Conservation (phyloP, 2,797 vertebrate species). For the Sebastes alutus region DNA sequence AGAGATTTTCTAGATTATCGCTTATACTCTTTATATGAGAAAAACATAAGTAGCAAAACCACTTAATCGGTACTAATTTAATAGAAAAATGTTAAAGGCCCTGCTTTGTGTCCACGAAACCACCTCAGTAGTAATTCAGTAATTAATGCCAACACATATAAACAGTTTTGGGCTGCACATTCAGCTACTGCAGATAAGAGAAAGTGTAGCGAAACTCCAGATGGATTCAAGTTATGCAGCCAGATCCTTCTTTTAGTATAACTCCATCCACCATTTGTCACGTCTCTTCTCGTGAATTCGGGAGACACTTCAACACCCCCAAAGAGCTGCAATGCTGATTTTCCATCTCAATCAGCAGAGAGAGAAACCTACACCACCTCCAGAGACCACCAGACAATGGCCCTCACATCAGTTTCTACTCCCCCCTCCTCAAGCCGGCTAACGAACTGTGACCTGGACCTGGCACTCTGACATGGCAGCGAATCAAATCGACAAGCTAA, state of each 20-base stretch:
- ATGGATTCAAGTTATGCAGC: constrained; percentile 1
- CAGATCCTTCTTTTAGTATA: not conserved
- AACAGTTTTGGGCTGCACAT: not conserved
- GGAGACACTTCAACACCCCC: constrained; percentile 48
- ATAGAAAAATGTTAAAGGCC: not conserved
- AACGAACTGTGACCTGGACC: constrained; percentile 65
- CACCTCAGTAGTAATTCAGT: not conserved
- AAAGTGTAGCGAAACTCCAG: not conserved
- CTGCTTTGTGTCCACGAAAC: not conserved
- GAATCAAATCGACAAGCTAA: constrained; percentile 48
- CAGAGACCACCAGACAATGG: constrained; percentile 63
- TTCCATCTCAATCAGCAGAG: constrained; percentile 70
- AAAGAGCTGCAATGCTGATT: constrained; percentile 43
- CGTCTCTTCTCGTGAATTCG: constrained; percentile 30
- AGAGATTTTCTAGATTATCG: not conserved
- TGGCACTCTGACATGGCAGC: constrained; percentile 61
- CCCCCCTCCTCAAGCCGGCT: constrained; percentile 31
- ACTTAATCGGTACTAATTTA: not conserved
- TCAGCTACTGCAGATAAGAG: not conserved
- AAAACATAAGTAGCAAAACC: not conserved
- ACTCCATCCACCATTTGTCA: constrained; percentile 36
- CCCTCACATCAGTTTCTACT: constrained; percentile 49
- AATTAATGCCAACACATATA: not conserved
- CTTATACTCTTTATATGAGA: not conserved
- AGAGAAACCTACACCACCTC: constrained; percentile 61